A percentile compares a stretch with the other conserved stretches of the same genome.
These are phyloP conservation scores for Apodemia zela DNA, from an alignment of 2,888 invertebrate species.

Conservation along the genomic window DNA sequence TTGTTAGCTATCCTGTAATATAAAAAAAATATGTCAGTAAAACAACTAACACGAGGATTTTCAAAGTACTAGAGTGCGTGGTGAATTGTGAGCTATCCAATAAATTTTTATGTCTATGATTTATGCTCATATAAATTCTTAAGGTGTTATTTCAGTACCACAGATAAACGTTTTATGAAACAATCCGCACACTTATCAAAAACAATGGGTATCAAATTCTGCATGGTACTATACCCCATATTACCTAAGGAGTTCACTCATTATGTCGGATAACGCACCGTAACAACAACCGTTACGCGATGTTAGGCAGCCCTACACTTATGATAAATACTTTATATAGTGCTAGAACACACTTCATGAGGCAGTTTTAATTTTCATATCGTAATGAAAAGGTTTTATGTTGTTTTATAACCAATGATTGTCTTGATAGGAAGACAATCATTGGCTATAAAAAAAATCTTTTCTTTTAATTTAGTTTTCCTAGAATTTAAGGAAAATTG, in stretches of 20 bases:
- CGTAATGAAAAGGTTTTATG: too few species aligned
- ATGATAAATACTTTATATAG: constrained; percentile 2
- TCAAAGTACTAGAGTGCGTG: too few species aligned
- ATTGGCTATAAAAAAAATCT: too few species aligned
- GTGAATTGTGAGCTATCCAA: background rate
- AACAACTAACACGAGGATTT: too few species aligned
- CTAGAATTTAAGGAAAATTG: too few species aligned
- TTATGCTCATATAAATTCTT: background rate
- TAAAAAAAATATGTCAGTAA: too few species aligned
- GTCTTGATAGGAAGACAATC: too few species aligned
- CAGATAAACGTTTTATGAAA: background rate
- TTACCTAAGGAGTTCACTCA: constrained; percentile 23
- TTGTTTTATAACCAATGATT: too few species aligned
- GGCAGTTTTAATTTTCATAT: background rate
- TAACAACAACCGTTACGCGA: constrained; percentile 26
- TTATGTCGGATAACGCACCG: constrained; percentile 26
- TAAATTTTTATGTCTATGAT: background rate
- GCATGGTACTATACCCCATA: constrained; percentile 12
- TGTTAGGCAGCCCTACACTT: constrained; percentile 14
- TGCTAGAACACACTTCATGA: background rate
- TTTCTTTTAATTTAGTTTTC: too few species aligned
- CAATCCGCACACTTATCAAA: constrained; percentile 1
- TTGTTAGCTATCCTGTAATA: too few species aligned
- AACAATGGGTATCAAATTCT: constrained; percentile 16
- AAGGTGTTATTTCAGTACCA: constrained; percentile 4